Base-by-base conservation (phyloP, 2,113 vertebrate genomes). In the Brachypteracias leptosomus region DNA sequence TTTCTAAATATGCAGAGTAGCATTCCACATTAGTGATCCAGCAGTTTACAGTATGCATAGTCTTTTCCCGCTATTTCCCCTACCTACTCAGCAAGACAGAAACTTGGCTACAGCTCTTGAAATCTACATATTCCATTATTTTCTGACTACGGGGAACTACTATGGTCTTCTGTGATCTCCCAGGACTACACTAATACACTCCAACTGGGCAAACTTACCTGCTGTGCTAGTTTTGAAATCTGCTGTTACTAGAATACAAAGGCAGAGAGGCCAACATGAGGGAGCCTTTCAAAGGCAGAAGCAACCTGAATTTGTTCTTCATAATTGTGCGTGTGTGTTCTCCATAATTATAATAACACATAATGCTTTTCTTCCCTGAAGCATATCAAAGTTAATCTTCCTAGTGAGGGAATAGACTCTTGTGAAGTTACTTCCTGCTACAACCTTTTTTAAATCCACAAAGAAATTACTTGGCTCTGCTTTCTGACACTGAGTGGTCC, bases 341-440 rank as follows among this genome's bases (percentile, higher is more conserved):
- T 76, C 44, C 33, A 1, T 85, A 57, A 93, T 93, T 88, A 62
- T 85, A 85, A 62, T 58, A 74, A 59, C 63, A 94, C 42, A 35
- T 71, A 74, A 77, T 89, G 51, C 26, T 71, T 86, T 92, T 92
- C 42, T 91, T 85, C 81, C 68, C 59, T 58, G 71, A 73, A 80
- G 66, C 51, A 22, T 61, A 79, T 67, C 44, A 28, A 47, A 95
- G 35, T 65, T 85, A 82, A 61, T 88, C 79, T 84, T 88, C 82
- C 61, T 25, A 62, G 54, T 31, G 66, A 92, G 61, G 42, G 61
- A 89, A 28, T 72, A 42, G 25, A 17, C 55, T 80, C 42, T 38
- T 93, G 42, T 85, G 85, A 94, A 94, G 75, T 91, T 91, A n/a
- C 85, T 93, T 96, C 88, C 96, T 91, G 63, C 36, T 83, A 42